phyloP scores from a whole-genome alignment of 2,113 vertebrate genomes.

The Rousettus leschenaultii region DNA sequence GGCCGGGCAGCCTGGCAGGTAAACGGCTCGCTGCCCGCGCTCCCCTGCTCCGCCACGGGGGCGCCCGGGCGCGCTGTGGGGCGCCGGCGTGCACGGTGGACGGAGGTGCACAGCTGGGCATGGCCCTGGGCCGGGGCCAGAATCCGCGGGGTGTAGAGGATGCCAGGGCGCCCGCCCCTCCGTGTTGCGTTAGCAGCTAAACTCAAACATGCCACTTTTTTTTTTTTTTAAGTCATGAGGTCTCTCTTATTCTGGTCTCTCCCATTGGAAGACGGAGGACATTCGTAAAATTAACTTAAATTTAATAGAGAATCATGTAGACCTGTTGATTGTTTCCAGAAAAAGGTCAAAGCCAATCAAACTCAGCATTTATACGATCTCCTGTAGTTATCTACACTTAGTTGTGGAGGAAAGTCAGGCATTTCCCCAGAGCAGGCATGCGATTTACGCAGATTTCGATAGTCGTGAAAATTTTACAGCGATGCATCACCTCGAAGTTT shows the following conservation, averaged over 20 bases:
- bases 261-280: not conserved
- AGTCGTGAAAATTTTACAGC: not conserved
- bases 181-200: fast-evolving
- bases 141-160: fast-evolving
- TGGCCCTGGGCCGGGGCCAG: not conserved
- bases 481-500: not conserved
- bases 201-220: not conserved
- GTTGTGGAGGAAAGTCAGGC: not conserved
- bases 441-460: not conserved
- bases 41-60: not conserved
- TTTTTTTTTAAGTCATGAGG: not conserved
- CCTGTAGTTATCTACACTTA: not conserved
- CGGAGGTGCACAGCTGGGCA: not conserved
- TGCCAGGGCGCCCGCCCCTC: not conserved
- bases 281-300: not conserved
- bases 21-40: conserved; percentile 30
- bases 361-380: not conserved
- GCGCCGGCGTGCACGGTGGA: not conserved
- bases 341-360: not conserved
- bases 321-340: conserved; percentile 35
- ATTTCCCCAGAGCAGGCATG: not conserved
- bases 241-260: not conserved
- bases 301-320: not conserved
- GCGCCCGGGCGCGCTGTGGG: not conserved
- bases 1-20: conserved; percentile 97